Evolutionary conservation across 1,140 invertebrate species (phyloP).

Genomic region (Trachelipus rathkii): DNA sequence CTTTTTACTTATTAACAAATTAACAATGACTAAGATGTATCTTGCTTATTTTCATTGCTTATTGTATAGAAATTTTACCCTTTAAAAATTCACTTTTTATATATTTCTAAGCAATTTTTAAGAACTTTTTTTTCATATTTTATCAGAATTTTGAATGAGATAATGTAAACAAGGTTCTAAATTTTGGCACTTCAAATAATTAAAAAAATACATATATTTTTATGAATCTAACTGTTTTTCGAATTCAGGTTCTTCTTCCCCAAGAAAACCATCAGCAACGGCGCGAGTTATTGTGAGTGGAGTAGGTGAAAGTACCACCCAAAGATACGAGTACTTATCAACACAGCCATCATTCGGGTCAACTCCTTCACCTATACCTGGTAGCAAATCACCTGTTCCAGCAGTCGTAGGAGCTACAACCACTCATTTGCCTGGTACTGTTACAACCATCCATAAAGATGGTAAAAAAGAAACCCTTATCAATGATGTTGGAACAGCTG

Average conservation of each 20-base stretch:
- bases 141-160: too few species aligned
- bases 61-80: too few species aligned
- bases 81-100: too few species aligned
- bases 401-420: slow-evolving; percentile 27
- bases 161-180: too few species aligned
- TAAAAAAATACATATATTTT: too few species aligned
- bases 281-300: slow-evolving; percentile 43
- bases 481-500: slow-evolving; percentile 51
- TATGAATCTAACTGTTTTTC: too few species aligned
- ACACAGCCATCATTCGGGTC: slow-evolving; percentile 35
- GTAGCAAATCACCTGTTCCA: slow-evolving; percentile 36
- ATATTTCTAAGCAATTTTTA: too few species aligned
- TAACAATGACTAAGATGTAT: too few species aligned
- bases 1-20: too few species aligned
- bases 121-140: too few species aligned
- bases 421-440: slow-evolving; percentile 33
- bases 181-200: too few species aligned
- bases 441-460: slow-evolving; percentile 47
- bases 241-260: slow-evolving; percentile 32
- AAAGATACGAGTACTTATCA: slow-evolving; percentile 37
- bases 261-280: slow-evolving; percentile 40
- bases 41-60: too few species aligned
- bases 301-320: slow-evolving; percentile 41
- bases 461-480: slow-evolving; percentile 57
- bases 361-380: slow-evolving; percentile 37